These are phyloP conservation scores for Uropetala carovei DNA, from an alignment of 2,888 invertebrate species.

Conservation along the genomic window DNA sequence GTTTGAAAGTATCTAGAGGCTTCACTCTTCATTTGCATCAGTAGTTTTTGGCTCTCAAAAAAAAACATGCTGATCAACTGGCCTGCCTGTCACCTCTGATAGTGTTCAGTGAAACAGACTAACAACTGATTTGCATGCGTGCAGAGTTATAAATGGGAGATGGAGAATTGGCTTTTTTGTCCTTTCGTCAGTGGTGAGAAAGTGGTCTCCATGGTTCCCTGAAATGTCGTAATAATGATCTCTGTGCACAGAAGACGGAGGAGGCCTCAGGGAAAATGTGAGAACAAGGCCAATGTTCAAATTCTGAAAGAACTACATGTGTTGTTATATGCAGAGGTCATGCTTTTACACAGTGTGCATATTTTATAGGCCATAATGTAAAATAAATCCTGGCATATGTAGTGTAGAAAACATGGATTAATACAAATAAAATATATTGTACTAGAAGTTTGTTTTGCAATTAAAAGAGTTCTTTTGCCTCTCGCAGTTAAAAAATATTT, in stretches of 20 bases:
- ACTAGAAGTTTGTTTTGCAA: constrained; percentile 63
- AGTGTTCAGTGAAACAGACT: constrained; percentile 1
- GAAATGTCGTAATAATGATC: constrained; percentile 42
- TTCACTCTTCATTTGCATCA: constrained; percentile 53
- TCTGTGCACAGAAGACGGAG: constrained; percentile 37
- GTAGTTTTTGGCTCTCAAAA: constrained; percentile 55
- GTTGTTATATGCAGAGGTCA: constrained; percentile 57
- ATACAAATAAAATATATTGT: constrained; percentile 62
- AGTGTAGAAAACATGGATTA: constrained; percentile 61
- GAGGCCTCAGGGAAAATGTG: constrained; percentile 3
- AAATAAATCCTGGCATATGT: constrained; percentile 63
- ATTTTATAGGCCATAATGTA: constrained; percentile 64
- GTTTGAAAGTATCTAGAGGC: constrained; percentile 27
- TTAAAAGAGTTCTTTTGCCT: constrained; percentile 62
- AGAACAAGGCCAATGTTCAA: constrained; percentile 33
- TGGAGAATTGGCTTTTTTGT: constrained; percentile 39
- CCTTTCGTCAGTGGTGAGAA: constrained; percentile 14
- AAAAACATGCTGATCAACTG: constrained; percentile 27
- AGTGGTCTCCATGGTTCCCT: constrained; percentile 3
- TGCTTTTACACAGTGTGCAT: constrained; percentile 64
- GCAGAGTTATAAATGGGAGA: neutral
- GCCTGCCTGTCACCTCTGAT: constrained; percentile 21
- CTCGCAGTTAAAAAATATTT: constrained; percentile 33
- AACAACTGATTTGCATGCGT: neutral
- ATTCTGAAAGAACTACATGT: constrained; percentile 44